A percentile compares a stretch with the other conserved stretches of the same genome.
Conservation (phyloP, 37 sponge, comb jelly and placozoan genomes). For the Spongilla lacustris region DNA sequence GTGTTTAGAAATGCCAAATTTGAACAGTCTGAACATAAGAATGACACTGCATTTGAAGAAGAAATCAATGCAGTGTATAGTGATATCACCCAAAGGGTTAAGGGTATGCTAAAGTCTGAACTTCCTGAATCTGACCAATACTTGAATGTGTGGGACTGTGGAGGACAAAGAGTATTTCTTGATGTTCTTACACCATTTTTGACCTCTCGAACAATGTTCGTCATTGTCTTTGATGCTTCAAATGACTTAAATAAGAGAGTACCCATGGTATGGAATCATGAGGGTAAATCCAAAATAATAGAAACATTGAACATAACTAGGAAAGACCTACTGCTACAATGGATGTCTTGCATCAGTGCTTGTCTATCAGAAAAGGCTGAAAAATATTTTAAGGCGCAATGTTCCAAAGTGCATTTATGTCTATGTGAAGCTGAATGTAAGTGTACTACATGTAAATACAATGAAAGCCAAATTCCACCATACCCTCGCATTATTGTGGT, state of each 20-base stretch:
- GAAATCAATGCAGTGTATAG: no score
- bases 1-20: no score
- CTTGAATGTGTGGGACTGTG: slow-evolving; percentile 69
- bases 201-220: slow-evolving; percentile 40
- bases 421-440: no score
- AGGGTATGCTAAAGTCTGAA: no score
- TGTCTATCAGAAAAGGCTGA: neutral
- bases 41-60: no score
- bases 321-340: slow-evolving; percentile 22
- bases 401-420: neutral
- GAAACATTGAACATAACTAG: slow-evolving; percentile 2
- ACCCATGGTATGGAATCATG: no score
- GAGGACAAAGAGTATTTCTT: slow-evolving; percentile 60
- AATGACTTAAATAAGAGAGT: slow-evolving; percentile 8
- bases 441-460: no score
- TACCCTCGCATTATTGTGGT: slow-evolving; percentile 36
- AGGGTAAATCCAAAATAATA: neutral
- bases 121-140: no score
- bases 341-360: slow-evolving; percentile 55
- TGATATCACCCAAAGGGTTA: no score
- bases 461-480: no score
- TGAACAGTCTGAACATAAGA: no score
- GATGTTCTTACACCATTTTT: slow-evolving; percentile 56
- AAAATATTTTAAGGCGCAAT: no score
- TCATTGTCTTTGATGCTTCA: slow-evolving; percentile 57